phyloP scores from a whole-genome alignment of 2,113 vertebrate species.

The Mus spicilegus region DNA sequence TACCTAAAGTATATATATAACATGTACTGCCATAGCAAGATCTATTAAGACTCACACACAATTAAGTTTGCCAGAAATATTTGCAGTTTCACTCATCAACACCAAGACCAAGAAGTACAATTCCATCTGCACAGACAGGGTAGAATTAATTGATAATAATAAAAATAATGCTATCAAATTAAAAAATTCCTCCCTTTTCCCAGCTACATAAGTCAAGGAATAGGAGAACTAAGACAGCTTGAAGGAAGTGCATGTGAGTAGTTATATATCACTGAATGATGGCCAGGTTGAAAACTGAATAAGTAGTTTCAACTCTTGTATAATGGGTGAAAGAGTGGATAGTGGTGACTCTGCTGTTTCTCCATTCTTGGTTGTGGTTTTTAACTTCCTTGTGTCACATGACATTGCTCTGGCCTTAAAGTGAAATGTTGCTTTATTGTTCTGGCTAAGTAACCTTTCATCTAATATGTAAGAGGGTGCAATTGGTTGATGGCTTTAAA shows the following conservation, averaged over 20 bases:
- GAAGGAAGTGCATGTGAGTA: neutral
- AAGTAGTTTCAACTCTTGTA: neutral
- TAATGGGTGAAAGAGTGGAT: neutral
- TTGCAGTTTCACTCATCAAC: neutral
- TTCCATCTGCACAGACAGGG: neutral
- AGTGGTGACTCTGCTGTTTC: neutral
- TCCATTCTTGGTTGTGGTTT: neutral
- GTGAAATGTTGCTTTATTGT: neutral
- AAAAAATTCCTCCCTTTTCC: neutral
- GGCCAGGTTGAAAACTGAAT: neutral
- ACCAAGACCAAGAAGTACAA: neutral
- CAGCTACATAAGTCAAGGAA: neutral
- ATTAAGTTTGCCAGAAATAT: neutral
- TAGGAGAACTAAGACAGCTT: neutral
- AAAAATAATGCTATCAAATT: neutral
- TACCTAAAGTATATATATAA: neutral
- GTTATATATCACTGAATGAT: neutral
- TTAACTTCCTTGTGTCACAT: neutral
- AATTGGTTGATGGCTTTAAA: neutral
- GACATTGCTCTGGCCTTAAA: neutral
- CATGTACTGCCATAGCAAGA: neutral
- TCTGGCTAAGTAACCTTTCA: neutral
- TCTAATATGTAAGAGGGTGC: neutral
- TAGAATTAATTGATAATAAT: neutral
- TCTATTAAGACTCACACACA: neutral